Evolutionary conservation across 2,113 vertebrate genomes (phyloP), one percentile per base, ranked within the genome.

Genomic region (Antechinus stuartii): DNA sequence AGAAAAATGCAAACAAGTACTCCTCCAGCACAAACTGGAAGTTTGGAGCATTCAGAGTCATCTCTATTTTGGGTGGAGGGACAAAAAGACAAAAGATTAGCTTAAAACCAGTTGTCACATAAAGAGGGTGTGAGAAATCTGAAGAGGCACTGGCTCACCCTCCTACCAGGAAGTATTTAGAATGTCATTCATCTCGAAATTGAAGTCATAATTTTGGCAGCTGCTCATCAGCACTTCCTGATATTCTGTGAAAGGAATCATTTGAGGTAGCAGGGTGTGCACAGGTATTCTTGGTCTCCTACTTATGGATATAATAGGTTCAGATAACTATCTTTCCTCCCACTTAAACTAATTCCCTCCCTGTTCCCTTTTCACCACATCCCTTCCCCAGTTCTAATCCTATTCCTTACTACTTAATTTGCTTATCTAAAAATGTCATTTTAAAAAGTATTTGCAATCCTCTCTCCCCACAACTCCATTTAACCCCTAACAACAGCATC

Each of bases 81-180:
- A 54, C 49, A 96, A 90, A 95, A 95, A 92, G 90, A 54, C 49
- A 96, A 90, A 95, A 95, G 92, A 61, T 52, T 49, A 90, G 0
- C 16, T 93, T 54, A 90, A 96, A 30, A 89, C 27, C 42, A 50
- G 92, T 54, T 53, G 12, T 96, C 94, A 84, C 49, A 94, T n/a
- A 57, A 54, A 90, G 16, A 91, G 10, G 47, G 0, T 42, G 42
- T 89, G 30, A 90, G 89, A 94, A 91, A 94, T 92, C 91, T 90
- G 54, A 52, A 54, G 90, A 61, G 68, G 6, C 19, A 84, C 19
- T 84, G 68, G 68, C 27, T 84, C 16, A 42, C 68, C n/a, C 68
- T 84, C 68, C 19, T 52, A 47, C 14, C 50, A 93, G 52, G 84
- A 92, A 93, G 30, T n/a, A 8, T 84, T 42, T 42, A 84, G 12